Percentiles rank a stretch among this genome's conserved stretches.
phyloP scores from a whole-genome alignment of 2,113 vertebrate species.

The Lepus timidus region DNA sequence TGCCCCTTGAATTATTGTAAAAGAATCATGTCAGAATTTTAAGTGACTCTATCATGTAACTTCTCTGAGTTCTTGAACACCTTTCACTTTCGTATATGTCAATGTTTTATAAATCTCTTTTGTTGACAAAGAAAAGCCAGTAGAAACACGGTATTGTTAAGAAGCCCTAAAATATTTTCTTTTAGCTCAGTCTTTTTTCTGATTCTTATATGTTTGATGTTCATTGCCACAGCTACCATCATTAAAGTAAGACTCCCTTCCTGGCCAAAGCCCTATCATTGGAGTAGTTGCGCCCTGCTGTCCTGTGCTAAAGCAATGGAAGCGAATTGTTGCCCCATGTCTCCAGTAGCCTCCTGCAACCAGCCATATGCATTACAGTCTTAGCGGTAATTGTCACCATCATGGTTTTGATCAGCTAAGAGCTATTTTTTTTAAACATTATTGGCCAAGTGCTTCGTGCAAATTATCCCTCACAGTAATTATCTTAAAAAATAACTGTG shows the following conservation, averaged over 20 bases:
- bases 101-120: not conserved
- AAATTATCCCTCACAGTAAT: not conserved
- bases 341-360: not conserved
- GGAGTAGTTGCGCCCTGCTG: not conserved
- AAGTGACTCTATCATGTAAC: not conserved
- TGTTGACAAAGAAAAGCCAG: not conserved
- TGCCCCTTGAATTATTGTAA: not conserved
- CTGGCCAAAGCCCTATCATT: not conserved
- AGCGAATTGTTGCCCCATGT: not conserved
- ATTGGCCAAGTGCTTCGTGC: not conserved
- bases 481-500: not conserved
- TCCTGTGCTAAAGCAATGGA: not conserved
- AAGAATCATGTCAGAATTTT: not conserved
- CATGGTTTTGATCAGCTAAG: not conserved
- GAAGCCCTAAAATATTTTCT: not conserved
- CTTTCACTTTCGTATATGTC: not conserved
- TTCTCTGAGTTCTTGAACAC: not conserved
- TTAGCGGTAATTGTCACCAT: not conserved
- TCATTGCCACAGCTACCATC: not conserved
- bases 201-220: not conserved
- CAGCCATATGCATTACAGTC: not conserved
- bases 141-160: accelerated
- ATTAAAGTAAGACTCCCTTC: not conserved
- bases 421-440: not conserved
- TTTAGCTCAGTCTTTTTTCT: not conserved